phyloP scores from a whole-genome alignment of 2,113 vertebrate genomes.

The Sylvilagus bachmani region DNA sequence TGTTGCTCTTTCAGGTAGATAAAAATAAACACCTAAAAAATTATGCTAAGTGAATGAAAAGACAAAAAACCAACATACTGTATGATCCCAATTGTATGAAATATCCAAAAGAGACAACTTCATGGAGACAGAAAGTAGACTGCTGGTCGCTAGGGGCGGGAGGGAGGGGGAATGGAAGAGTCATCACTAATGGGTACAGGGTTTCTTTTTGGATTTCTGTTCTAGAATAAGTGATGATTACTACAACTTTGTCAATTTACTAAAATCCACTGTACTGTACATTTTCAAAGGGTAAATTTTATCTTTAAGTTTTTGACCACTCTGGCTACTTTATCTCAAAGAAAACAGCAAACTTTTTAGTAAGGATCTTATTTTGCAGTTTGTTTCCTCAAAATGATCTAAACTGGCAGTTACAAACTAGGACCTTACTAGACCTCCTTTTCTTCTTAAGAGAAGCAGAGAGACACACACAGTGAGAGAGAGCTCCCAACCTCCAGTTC shows the following conservation, averaged over 20 bases:
- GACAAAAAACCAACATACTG: background rate
- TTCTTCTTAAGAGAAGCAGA: too few relatives aligned
- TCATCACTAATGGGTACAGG: background rate
- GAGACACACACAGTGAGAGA: too few relatives aligned
- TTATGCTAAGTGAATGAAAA: constrained; percentile 40
- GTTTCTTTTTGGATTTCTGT: background rate
- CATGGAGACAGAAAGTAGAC: constrained; percentile 37
- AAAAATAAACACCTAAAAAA: background rate
- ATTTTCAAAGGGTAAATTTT: constrained; percentile 15
- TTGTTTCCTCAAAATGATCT: constrained; percentile 48
- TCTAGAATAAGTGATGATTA: constrained; percentile 23
- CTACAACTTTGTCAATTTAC: constrained; percentile 2
- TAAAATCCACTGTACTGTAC: constrained; percentile 11
- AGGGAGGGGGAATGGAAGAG: background rate
- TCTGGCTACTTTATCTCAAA: background rate
- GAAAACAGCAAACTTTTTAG: constrained; percentile 35
- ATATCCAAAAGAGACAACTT: constrained; percentile 43
- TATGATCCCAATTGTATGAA: constrained; percentile 2
- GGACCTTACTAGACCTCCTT: background rate
- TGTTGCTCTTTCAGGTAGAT: too few relatives aligned
- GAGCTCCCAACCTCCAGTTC: too few relatives aligned
- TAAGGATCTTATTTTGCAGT: constrained; percentile 2
- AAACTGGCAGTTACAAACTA: constrained; percentile 22
- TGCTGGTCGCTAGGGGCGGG: background rate
- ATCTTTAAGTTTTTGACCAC: background rate